Base-by-base conservation (phyloP, 2,797 vertebrate genomes). In the Dipus sagitta region DNA sequence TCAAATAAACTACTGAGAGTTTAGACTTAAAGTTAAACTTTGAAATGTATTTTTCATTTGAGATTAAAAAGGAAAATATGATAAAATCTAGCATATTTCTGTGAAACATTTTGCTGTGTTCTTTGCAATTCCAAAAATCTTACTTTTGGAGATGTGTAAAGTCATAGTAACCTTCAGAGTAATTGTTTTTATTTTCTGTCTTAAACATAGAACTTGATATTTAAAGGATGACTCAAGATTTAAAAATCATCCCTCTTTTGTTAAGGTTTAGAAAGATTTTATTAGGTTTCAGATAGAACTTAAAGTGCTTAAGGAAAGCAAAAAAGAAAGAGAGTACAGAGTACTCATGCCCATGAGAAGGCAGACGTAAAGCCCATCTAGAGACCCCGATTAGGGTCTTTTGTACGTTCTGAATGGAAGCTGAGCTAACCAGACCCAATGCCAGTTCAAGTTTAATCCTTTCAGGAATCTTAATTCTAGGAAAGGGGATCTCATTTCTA, bases 41-140 rank as follows among this genome's bases (percentile, higher is more conserved):
- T 65, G 26, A 82, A 93, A 74, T 82, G 21, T 0, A 78, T 87
- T 93, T 47, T 87, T 86, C 26, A 90, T 74, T 20, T 28, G 62
- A 65, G 28, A 79, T 58, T 72, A 88, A 38, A 74, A 82, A 23
- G 91, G 74, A 93, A 24, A 86, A 84, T 58, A 3, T 71, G 13
- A 91, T 34, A 72, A 95, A 92, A 93, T 28, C 52, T 52, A 81
- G 26, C 78, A 18, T 11, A 34, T 78, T 95, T 90, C 89, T 90
- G 6, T 94, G 78, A 94, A 95, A 92, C 30, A 92, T 82, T 81
- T 74, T 89, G 15, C 23, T 88, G 9, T 86, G 62, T 79, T 86
- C 72, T 82, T 92, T 86, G 12, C 7, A 86, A 71, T 94, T 93
- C 89, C 84, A 71, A 92, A 78, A 93, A 86, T 67, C 82, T 77